Evolutionary conservation across 1,140 invertebrate genomes (phyloP), one percentile per base, ranked within the genome.

Genomic region (Euwallacea fornicatus): DNA sequence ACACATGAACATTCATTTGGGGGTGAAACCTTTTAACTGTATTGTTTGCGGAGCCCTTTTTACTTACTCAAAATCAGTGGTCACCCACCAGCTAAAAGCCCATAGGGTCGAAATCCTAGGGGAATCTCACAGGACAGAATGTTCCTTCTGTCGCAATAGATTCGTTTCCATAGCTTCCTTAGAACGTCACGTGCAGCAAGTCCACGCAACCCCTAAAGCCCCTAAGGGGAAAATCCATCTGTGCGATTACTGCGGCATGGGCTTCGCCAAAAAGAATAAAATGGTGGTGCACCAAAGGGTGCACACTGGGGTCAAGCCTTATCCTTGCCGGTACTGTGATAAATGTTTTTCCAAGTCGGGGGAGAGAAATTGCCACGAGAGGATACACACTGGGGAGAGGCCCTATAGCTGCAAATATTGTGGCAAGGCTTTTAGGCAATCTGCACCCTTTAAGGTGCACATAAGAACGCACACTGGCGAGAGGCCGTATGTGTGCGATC

Each of bases 401-500:
- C 84, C 85, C 10, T 86, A 83, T 72, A 76, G 74, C n/a, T 87
- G 86, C 75, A 79, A 82, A 47, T 78, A 82, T 21, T 91, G 90
- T 77, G 81, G 84, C 33, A 85, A 90, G 74, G 78, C 85, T n/a
- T 92, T 92, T 76, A 85, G 90, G 0, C 92, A 94, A 81, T 87
- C 91, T 3, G 89, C 88, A 7, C 83, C 83, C 4, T 80, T 90
- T 11, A 84, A 87, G 43, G 88, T 89, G 2, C 84, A 85, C 64
- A 77, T 78, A 46, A 72, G 79, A 21, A 80, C 76, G 0, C 91
- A 93, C 81, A 92, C 90, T 21, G 91, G 91, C 7, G 89, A 92
- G 76, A 86, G 90, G 72, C 91, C 91, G 0, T 93, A 91, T 78
- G 85, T 86, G 74, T 93, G 91, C 79, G 82, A 83, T 53, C 83